Evolutionary conservation across 2,888 invertebrate genomes (phyloP), one percentile per base, ranked within the genome.

Genomic region (Nowickia ferox): DNA sequence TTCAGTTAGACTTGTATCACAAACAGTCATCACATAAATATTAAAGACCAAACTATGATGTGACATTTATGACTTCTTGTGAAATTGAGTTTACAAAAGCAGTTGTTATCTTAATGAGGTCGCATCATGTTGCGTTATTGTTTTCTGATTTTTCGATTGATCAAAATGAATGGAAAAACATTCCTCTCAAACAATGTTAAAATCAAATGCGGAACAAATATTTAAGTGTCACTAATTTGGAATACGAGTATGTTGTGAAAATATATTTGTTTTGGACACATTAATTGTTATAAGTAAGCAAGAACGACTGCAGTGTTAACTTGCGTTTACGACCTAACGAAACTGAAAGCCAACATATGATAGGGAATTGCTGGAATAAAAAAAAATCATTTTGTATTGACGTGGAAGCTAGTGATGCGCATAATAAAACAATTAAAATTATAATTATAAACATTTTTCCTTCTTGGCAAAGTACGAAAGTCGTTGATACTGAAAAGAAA

Each of bases 21-120:
- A 89, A 91, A 88, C 83, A 85, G 90, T 90, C 91, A 90, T 90
- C 90, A 83, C 90, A 90, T 90, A 90, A 90, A 90, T 90, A 90
- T 88, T 88, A 87, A 86, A 83, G 76, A 81, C 53, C 63, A 87
- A 86, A 81, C 78, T 83, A 76, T 86, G 51, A 77, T 76, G 86
- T 90, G 90, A 90, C 90, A 90, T 91, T 91, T 90, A 90, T 90
- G 90, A 91, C 88, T 90, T 90, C 86, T 80, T 80, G 77, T 83
- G 40, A 81, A 81, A 75, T 63, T 53, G 19, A 53, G 10, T 71
- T 53, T 19, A 71, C 9, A 57, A 63, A 80, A 66, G 51, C 17
- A 38, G 46, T 68, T 61, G 69, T 87, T 90, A 91, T 91, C 91
- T 90, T 88, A 90, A 90, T 90, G 89, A 90, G 89, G 79, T 77